These are phyloP conservation scores for Pipra filicauda DNA, from an alignment of 2,113 vertebrate genomes.

Conservation along the genomic window DNA sequence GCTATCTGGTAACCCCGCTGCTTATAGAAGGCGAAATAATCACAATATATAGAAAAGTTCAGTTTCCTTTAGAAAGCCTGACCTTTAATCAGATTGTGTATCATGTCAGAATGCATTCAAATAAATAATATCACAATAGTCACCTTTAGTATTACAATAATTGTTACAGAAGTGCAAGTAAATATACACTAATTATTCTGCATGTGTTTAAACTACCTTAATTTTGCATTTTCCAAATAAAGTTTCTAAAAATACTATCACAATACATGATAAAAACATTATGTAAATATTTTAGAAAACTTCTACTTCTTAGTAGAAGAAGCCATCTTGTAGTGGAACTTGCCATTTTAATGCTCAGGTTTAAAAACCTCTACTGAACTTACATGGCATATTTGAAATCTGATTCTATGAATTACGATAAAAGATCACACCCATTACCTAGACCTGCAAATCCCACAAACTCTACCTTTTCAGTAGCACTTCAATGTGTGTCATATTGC, in stretches of 20 bases:
- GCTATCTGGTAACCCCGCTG: background rate
- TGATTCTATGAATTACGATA: background rate
- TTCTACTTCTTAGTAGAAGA: background rate
- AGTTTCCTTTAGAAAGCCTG: background rate
- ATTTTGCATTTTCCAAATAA: background rate
- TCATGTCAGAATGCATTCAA: background rate
- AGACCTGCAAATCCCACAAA: background rate
- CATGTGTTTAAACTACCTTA: background rate
- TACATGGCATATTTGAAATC: background rate
- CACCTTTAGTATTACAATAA: background rate
- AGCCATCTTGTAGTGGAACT: background rate
- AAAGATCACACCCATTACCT: background rate
- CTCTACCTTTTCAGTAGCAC: constrained; percentile 86
- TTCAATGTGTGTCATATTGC: constrained; percentile 86
- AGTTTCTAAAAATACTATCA: background rate
- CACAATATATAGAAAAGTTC: background rate
- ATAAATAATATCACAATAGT: background rate
- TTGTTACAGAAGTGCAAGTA: background rate
- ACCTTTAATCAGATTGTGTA: background rate
- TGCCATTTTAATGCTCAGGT: background rate
- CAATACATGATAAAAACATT: background rate
- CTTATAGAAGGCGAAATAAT: background rate
- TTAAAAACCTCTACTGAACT: background rate
- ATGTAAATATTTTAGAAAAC: background rate
- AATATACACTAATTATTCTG: background rate